Base-by-base conservation (phyloP, 2,113 vertebrate genomes). In the Scomber scombrus region DNA sequence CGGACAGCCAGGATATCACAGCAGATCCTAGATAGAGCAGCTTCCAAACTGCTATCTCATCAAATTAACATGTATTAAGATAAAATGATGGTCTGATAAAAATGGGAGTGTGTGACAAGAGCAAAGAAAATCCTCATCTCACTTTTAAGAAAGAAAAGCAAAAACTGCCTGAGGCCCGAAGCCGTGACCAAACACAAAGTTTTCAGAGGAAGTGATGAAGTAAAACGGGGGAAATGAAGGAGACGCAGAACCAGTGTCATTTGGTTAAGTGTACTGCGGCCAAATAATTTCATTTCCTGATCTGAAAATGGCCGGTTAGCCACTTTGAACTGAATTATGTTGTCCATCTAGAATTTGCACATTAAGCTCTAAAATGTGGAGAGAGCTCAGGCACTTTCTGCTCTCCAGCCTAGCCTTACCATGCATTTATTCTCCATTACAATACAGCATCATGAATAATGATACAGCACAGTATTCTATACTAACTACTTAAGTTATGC, bases 41-140 rank as follows among this genome's bases (percentile, higher is more conserved):
- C 72, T 66, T 81, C 71, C 65, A 82, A 85, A 87, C 86, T 87
- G 85, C 84, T 78, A 92, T 91, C 92, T 92, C 78, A 92, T 94
- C 92, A 92, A 92, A 92, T 93, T 91, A 94, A 84, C 78, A 61
- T 91, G 88, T 87, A 85, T 88, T 70, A 90, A 92, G 93, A 95
- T 95, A 91, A 94, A 91, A 88, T 78, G 74, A 92, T 86, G 87
- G 71, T 67, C 61, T n/a, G 90, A 93, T 93, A 88, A 93, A 86
- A 84, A 62, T 18, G 19, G 16, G 79, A 75, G 77, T 81, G 76
- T 75, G 60, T 88, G 75, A 89, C 81, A 82, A 75, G 81, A 88
- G 77, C 65, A 83, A 70, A 86, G 76, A 75, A 80, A 81, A 89
- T 90, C 26, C 57, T 88, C 82, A 55, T 78, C 73, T 55, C 65